Conservation (phyloP, 2,797 vertebrate genomes). For the Takifugu ocellatus region DNA sequence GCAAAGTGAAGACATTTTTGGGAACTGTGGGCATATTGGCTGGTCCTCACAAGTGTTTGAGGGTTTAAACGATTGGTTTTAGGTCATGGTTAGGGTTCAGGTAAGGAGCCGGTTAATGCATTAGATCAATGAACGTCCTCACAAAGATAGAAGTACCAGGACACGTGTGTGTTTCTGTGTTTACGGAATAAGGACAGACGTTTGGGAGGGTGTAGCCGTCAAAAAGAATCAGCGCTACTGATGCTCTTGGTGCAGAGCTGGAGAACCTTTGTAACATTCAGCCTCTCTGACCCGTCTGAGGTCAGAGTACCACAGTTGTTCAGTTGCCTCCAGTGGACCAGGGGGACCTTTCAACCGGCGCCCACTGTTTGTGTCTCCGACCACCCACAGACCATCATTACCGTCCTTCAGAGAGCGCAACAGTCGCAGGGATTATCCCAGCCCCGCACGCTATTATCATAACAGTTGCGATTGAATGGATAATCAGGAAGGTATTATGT, state of each 20-base stretch:
- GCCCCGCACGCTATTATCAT: conserved; percentile 61
- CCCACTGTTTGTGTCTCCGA: conserved; percentile 49
- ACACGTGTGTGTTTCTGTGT: no score
- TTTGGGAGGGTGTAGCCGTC: conserved; percentile 28
- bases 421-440: conserved; percentile 62
- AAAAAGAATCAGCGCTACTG: conserved; percentile 35
- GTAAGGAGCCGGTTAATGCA: no score
- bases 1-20: no score
- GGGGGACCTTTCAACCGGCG: conserved; percentile 30
- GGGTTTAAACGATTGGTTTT: no score
- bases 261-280: neutral
- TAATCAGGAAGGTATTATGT: conserved; percentile 75
- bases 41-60: no score
- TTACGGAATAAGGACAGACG: conserved; percentile 23
- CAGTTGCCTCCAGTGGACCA: conserved; percentile 29
- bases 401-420: conserved; percentile 55
- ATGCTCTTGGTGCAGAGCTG: conserved; percentile 27
- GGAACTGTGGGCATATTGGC: no score
- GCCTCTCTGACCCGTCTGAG: conserved; percentile 6
- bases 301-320: conserved; percentile 37
- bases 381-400: conserved; percentile 70
- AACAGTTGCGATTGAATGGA: conserved; percentile 68
- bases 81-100: no score
- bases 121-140: no score
- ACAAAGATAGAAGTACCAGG: no score